A percentile compares a stretch with the other conserved stretches of the same genome.
phyloP scores from a whole-genome alignment of 2,888 invertebrate species.

The Amphipoea oculea region DNA sequence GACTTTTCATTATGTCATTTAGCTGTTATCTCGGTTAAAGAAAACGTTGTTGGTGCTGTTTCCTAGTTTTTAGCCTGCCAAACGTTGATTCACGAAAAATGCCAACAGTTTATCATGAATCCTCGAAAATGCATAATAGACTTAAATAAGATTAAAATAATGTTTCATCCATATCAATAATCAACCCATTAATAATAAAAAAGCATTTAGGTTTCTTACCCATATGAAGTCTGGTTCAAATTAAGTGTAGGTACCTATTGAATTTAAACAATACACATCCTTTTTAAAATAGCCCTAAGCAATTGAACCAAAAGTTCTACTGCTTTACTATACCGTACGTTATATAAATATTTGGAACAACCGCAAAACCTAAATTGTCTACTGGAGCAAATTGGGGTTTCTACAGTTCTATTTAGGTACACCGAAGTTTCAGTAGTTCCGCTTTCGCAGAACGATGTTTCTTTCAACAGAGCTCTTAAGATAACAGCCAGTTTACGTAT shows the following conservation, averaged over 20 bases:
- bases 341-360: constrained; percentile 23
- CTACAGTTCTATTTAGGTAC: constrained; percentile 8
- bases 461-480: constrained; percentile 46
- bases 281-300: no score
- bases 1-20: neutral
- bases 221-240: no score
- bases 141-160: neutral
- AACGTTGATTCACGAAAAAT: neutral
- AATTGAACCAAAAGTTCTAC: no score
- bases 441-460: constrained; percentile 38
- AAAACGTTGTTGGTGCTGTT: neutral
- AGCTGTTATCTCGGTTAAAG: neutral
- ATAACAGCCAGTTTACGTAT: constrained; percentile 49
- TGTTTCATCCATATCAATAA: neutral
- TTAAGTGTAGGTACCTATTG: no score
- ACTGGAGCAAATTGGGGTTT: neutral
- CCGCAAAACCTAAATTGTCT: neutral
- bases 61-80: neutral
- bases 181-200: neutral
- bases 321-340: no score
- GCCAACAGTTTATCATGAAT: neutral
- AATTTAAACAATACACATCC: no score
- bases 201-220: no score
- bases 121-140: neutral
- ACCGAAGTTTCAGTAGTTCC: constrained; percentile 11